These are phyloP conservation scores for Theocolax elegans DNA, from an alignment of 1,140 invertebrate species.

Conservation along the genomic window DNA sequence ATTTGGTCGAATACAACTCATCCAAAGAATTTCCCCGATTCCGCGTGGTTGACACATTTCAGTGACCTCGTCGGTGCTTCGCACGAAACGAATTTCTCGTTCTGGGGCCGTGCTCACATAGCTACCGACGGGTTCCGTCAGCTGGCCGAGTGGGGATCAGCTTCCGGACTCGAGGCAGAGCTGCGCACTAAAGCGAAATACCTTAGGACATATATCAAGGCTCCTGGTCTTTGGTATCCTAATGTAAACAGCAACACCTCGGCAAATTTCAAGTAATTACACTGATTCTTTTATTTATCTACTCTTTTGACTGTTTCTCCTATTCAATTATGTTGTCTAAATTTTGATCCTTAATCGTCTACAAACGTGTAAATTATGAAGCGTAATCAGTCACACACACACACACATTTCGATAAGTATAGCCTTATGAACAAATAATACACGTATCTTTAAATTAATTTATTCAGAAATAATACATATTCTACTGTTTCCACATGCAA, in stretches of 20 bases:
- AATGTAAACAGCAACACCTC: conserved; percentile 89
- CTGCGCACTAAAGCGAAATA: conserved; percentile 83
- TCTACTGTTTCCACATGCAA: too few species aligned
- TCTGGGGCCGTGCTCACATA: conserved; percentile 93
- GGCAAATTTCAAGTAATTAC: conserved; percentile 75
- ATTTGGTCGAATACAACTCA: conserved; percentile 96
- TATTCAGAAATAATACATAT: too few species aligned
- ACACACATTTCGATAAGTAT: too few species aligned
- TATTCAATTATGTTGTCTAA: too few species aligned
- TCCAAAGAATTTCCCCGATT: conserved; percentile 95
- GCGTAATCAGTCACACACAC: too few species aligned
- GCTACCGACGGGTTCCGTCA: conserved; percentile 93
- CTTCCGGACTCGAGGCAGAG: conserved; percentile 90
- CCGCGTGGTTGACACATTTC: conserved; percentile 93
- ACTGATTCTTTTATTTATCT: background rate
- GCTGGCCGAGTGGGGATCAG: conserved; percentile 94
- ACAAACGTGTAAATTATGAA: too few species aligned
- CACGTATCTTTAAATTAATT: too few species aligned
- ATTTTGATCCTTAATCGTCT: too few species aligned
- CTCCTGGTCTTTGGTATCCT: conserved; percentile 92
- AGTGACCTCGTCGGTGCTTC: conserved; percentile 97
- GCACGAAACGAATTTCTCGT: conserved; percentile 89
- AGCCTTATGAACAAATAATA: too few species aligned
- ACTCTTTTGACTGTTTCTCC: background rate
- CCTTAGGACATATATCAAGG: conserved; percentile 94